Percentiles rank a stretch among this genome's conserved stretches.
Conservation (phyloP, 2,797 vertebrate species). For the Pelochelys cantorii region DNA sequence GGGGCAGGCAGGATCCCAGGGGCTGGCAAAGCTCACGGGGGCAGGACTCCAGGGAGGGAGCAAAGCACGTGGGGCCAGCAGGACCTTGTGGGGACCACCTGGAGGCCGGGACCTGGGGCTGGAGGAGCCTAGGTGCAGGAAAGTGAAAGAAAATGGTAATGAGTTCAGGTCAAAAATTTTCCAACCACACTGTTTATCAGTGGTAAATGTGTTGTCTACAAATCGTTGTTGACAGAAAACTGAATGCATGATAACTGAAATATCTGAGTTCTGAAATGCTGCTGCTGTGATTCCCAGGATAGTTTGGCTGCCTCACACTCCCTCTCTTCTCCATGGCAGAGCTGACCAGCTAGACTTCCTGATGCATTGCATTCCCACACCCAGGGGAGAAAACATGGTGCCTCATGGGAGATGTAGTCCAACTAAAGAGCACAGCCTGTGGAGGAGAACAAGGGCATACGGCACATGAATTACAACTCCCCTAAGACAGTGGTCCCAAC, state of each 20-base stretch:
- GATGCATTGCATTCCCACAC: not conserved
- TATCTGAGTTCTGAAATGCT: not conserved
- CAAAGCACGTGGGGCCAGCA: too few species aligned
- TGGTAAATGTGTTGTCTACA: not conserved
- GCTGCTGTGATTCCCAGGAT: not conserved
- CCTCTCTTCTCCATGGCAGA: not conserved
- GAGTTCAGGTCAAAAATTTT: not conserved
- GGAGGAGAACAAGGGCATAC: not conserved
- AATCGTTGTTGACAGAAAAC: not conserved
- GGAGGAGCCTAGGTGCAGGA: too few species aligned
- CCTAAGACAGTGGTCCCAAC: too few species aligned
- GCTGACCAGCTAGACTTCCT: not conserved
- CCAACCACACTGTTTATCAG: not conserved
- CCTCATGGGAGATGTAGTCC: not conserved
- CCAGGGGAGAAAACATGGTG: not conserved
- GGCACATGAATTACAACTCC: not conserved
- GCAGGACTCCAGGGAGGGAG: too few species aligned
- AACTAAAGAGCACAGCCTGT: not conserved
- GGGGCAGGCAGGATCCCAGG: too few species aligned
- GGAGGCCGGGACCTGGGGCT: too few species aligned
- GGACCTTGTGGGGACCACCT: too few species aligned
- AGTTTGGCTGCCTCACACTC: not conserved
- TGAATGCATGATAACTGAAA: not conserved
- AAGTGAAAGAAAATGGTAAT: not conserved
- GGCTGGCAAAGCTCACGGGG: too few species aligned